A percentile compares a stretch with the other conserved stretches of the same genome.
phyloP scores from a whole-genome alignment of 2,113 vertebrate genomes.

The Ochotona curzoniae region DNA sequence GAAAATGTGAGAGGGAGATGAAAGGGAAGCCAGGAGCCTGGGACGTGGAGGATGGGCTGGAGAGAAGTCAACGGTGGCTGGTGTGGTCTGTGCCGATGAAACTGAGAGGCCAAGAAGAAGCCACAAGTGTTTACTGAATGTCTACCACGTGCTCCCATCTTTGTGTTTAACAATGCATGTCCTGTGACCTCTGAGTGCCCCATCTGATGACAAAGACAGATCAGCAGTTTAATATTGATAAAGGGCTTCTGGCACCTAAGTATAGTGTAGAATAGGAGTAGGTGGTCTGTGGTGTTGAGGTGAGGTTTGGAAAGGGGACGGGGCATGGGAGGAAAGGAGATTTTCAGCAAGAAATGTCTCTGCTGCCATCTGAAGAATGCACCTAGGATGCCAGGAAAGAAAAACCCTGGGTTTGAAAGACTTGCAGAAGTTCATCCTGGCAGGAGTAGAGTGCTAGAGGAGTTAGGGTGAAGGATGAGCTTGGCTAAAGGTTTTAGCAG shows the following conservation, averaged over 20 bases:
- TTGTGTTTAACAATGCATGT: background rate
- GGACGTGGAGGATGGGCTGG: background rate
- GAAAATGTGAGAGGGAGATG: background rate
- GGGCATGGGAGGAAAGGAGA: background rate
- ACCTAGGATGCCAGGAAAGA: background rate
- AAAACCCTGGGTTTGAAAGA: background rate
- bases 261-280: too few relatives aligned
- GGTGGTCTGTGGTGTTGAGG: background rate
- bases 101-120: background rate
- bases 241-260: background rate
- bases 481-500: background rate
- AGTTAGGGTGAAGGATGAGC: background rate
- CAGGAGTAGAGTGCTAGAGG: background rate
- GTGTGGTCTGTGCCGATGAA: background rate
- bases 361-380: background rate
- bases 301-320: too few relatives aligned
- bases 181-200: background rate
- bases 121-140: constrained; percentile 4
- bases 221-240: background rate
- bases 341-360: background rate
- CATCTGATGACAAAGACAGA: background rate
- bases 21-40: background rate
- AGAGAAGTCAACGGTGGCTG: background rate
- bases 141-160: background rate
- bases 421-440: background rate